Conservation (phyloP, 2,888 invertebrate genomes). For the Morinoia aosen region DNA sequence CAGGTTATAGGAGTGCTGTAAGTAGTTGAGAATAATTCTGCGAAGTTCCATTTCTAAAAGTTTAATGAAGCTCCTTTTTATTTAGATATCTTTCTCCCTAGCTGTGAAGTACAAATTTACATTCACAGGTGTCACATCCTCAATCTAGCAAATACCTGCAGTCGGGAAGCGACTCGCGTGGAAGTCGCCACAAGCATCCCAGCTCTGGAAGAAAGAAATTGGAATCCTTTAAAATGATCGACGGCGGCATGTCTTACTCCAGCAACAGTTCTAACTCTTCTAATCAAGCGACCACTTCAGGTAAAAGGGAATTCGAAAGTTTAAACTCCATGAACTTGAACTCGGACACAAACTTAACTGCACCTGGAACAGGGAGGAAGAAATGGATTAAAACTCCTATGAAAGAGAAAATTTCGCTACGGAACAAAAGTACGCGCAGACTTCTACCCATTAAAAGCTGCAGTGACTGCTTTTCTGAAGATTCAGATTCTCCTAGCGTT, state of each 20-base stretch:
- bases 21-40: too few relatives aligned
- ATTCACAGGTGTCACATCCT: neutral
- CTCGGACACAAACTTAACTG: neutral
- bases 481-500: neutral
- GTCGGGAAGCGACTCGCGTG: neutral
- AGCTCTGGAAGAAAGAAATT: neutral
- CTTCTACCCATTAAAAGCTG: neutral
- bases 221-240: neutral
- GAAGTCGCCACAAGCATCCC: neutral
- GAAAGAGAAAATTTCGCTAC: neutral
- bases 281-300: neutral
- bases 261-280: neutral
- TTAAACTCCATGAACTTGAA: neutral
- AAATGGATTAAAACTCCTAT: neutral
- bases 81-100: too few relatives aligned
- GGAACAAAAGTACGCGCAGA: neutral
- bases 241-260: neutral
- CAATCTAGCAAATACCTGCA: neutral
- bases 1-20: too few relatives aligned
- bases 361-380: neutral
- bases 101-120: too few relatives aligned
- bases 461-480: neutral
- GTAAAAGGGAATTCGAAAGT: neutral
- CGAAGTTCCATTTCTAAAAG: too few relatives aligned
- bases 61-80: too few relatives aligned